phyloP scores from a whole-genome alignment of 2,797 vertebrate species.

The Neosalanx taihuensis region DNA sequence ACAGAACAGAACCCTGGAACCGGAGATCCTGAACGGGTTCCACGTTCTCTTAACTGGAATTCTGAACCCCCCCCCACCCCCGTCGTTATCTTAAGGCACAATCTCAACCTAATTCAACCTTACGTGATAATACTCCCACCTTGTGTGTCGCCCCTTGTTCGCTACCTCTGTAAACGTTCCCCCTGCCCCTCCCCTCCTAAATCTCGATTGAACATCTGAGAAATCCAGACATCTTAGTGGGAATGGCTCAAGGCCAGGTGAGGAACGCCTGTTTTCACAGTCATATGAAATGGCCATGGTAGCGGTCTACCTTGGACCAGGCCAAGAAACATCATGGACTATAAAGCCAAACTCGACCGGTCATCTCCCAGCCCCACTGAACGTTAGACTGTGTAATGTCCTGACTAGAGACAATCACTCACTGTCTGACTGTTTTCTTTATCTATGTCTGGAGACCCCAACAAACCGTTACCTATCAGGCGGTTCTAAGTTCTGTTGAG shows the following conservation, averaged over 20 bases:
- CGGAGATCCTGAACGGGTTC: constrained; percentile 22
- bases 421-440: constrained; percentile 47
- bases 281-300: neutral
- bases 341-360: neutral
- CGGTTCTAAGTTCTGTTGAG: constrained; percentile 40
- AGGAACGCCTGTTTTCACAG: neutral
- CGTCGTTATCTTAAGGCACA: neutral
- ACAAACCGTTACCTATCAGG: constrained; percentile 27
- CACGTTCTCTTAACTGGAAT: constrained; percentile 41
- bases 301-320: neutral
- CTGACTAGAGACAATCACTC: constrained; percentile 62
- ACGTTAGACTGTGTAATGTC: constrained; percentile 40
- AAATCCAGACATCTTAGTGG: neutral
- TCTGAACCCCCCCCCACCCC: constrained; percentile 25
- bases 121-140: neutral
- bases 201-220: neutral
- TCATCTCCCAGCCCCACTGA: constrained; percentile 19
- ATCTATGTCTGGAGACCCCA: constrained; percentile 33
- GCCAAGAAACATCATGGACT: neutral
- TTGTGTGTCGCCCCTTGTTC: neutral
- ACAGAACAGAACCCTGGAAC: constrained; percentile 37
- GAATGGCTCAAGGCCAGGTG: neutral
- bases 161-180: neutral
- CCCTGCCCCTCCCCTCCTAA: neutral
- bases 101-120: constrained; percentile 1